Evolutionary conservation across 2,113 vertebrate genomes (phyloP), one percentile per base, ranked within the genome.

Genomic region (Orientallactaga bullata): DNA sequence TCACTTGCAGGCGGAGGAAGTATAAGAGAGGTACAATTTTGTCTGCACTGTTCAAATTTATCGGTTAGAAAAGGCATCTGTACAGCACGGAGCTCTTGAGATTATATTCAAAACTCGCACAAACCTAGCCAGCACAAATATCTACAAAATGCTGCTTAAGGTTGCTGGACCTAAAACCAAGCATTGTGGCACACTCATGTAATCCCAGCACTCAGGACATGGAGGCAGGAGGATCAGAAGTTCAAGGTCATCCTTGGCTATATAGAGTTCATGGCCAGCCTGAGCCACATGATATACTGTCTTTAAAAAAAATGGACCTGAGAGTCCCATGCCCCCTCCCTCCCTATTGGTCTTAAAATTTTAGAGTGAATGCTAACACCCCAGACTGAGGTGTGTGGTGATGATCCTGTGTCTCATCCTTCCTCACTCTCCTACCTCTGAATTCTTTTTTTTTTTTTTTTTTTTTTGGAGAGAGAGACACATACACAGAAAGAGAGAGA

Each of bases 21-120:
- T 35, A 76, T 76, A 65, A 90, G 83, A 88, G 28, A 60, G 79
- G 9, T 30, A 84, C 69, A 21, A 63, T 92, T 72, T 91, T 83
- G 23, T 91, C 32, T 58, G 20, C 26, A 15, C 65, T 24, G 3
- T 16, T 47, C 28, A 85, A 89, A 84, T 23, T 72, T 47, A 78
- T 28, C 0, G 7, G 72, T 68, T 89, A 65, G 37, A 79, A 88
- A 63, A 85, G n/a, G 4, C n/a, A 69, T 51, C 78, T 7, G 10
- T 58, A 79, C 86, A 78, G 24, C 47, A 69, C 55, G 88, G 76
- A 39, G n/a, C 61, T 81, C 85, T 94, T 72, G 30, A 88, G 73
- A 82, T 18, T 79, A 32, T 71, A 7, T 76, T 39, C 69, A 87
- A 80, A 73, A 85, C 8, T 7, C 84, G 9, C 85, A 11, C 37